Percentiles rank a stretch among this genome's conserved stretches.
These are phyloP conservation scores for Tetragnatha versicolor DNA, from an alignment of 1,140 invertebrate genomes.

Conservation along the genomic window DNA sequence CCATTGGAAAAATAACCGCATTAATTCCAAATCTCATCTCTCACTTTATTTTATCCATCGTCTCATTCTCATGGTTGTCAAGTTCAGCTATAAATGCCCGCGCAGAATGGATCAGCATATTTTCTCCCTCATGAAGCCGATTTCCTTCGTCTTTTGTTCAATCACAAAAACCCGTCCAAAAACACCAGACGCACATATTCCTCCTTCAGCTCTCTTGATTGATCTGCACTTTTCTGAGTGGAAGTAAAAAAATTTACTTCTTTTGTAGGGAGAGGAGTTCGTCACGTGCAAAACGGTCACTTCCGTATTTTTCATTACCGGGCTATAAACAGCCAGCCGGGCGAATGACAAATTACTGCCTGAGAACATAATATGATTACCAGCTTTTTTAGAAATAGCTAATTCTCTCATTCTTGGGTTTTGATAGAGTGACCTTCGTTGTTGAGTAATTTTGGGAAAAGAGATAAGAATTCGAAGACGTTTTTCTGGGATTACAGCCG, in stretches of 20 bases:
- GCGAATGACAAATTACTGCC: constrained; percentile 11
- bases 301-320: constrained; percentile 1
- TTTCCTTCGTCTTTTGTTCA: not conserved
- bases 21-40: too few species aligned
- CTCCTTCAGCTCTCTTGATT: not conserved
- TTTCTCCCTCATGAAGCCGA: not conserved
- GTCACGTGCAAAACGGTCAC: not conserved
- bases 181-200: not conserved
- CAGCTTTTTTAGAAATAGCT: too few species aligned
- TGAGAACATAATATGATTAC: too few species aligned
- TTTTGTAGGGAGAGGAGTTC: not conserved
- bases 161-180: not conserved
- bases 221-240: not conserved
- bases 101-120: not conserved
- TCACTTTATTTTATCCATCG: too few species aligned
- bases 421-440: too few species aligned
- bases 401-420: too few species aligned
- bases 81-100: too few species aligned
- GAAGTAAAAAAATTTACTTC: not conserved
- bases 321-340: not conserved
- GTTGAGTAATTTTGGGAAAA: too few species aligned
- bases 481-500: too few species aligned
- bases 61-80: too few species aligned
- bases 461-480: too few species aligned
- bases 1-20: too few species aligned